phyloP scores from a whole-genome alignment of 2,797 vertebrate species.

The Etheostoma perlongum region DNA sequence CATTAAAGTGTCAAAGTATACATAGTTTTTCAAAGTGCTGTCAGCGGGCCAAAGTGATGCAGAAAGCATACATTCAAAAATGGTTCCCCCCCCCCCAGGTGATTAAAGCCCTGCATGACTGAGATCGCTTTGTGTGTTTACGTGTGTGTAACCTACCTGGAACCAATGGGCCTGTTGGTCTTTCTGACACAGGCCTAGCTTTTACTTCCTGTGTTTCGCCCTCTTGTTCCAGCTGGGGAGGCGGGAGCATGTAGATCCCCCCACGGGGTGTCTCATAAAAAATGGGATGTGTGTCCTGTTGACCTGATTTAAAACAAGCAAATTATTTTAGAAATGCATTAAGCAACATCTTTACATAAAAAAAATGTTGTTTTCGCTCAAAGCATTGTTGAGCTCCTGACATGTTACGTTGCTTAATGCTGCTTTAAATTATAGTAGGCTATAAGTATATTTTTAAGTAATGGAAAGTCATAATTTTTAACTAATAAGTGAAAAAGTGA shows the following conservation, averaged over 20 bases:
- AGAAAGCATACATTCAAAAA: no score
- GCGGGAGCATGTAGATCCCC: constrained; percentile 61
- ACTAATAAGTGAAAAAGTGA: background rate
- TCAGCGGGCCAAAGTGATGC: background rate
- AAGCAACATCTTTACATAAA: background rate
- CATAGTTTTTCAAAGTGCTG: background rate
- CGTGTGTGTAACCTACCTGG: constrained; percentile 35
- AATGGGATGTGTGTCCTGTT: fast-evolving
- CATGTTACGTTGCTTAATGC: background rate
- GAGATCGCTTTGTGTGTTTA: background rate
- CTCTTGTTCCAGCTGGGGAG: background rate
- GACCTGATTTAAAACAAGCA: constrained; percentile 29
- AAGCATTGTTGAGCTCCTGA: background rate
- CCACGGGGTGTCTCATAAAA: background rate
- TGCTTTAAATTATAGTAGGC: background rate
- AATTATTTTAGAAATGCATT: background rate
- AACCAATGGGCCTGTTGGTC: fast-evolving
- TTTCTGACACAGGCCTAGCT: fast-evolving
- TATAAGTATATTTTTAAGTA: background rate
- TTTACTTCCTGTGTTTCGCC: fast-evolving
- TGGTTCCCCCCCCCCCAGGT: no score
- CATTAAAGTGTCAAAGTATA: no score
- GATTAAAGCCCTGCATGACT: background rate
- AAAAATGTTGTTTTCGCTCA: background rate
- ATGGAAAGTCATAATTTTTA: background rate